Evolutionary conservation across 2,888 invertebrate species (phyloP).

Genomic region (Ormyrus labotus): DNA sequence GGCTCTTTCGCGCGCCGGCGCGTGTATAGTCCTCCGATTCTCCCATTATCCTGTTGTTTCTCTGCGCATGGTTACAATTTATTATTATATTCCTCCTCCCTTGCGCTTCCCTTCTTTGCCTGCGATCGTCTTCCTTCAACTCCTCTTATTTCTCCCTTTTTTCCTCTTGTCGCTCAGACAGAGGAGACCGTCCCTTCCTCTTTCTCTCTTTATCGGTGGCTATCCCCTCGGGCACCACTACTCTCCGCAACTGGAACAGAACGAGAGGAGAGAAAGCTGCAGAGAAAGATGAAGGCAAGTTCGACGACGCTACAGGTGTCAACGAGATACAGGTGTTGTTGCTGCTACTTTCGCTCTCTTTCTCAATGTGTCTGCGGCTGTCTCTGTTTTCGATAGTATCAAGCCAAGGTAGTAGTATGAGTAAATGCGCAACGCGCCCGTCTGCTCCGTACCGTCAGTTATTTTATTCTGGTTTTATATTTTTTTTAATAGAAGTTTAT

Average conservation of each 20-base stretch:
- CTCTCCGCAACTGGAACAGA: constrained; percentile 50
- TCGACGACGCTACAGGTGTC: constrained; percentile 72
- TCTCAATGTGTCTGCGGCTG: not conserved
- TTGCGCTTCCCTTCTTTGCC: constrained; percentile 13
- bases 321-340: constrained; percentile 71
- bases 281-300: constrained; percentile 40
- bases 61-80: constrained; percentile 69
- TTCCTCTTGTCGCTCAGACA: not conserved
- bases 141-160: not conserved
- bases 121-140: not conserved
- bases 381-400: not conserved
- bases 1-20: constrained; percentile 59
- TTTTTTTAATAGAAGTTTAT: too few relatives aligned
- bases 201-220: constrained; percentile 7
- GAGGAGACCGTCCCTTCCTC: not conserved
- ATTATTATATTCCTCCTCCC: constrained; percentile 58
- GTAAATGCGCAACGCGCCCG: constrained; percentile 36
- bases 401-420: constrained; percentile 29
- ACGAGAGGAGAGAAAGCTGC: not conserved
- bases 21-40: constrained; percentile 70
- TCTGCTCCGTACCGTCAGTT: too few relatives aligned
- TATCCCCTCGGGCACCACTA: constrained; percentile 44
- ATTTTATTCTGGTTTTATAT: too few relatives aligned
- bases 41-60: constrained; percentile 72
- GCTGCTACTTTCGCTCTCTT: constrained; percentile 2